phyloP scores from a whole-genome alignment of 2,888 invertebrate genomes.

The Cyrtodaria siliqua region DNA sequence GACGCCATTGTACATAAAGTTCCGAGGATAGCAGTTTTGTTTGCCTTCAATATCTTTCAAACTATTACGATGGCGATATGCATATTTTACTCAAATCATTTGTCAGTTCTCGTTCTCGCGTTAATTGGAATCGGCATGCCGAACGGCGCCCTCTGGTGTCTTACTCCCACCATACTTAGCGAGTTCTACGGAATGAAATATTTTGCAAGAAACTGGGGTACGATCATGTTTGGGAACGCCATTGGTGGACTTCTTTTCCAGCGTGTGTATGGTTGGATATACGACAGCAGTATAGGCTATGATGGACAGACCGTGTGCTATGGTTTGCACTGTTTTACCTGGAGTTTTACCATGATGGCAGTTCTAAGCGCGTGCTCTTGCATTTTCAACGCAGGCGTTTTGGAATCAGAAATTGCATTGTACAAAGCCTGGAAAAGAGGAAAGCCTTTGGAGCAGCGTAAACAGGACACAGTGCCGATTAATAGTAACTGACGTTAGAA shows the following conservation, averaged over 20 bases:
- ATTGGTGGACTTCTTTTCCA: slow-evolving; percentile 71
- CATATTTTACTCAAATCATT: slow-evolving; percentile 69
- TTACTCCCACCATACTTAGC: slow-evolving; percentile 78
- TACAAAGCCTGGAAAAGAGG: slow-evolving; percentile 23
- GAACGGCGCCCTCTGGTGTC: slow-evolving; percentile 77
- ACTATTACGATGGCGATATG: slow-evolving; percentile 70
- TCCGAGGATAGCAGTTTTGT: slow-evolving; percentile 69
- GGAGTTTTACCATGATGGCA: slow-evolving; percentile 75
- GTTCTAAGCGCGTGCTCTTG: slow-evolving; percentile 72
- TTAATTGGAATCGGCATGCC: slow-evolving; percentile 72
- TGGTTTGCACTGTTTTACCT: slow-evolving; percentile 74
- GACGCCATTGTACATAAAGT: slow-evolving; percentile 70
- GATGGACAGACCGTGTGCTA: slow-evolving; percentile 69
- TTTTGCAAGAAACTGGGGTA: slow-evolving; percentile 79
- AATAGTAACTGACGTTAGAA: too few relatives aligned
- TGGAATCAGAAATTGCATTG: slow-evolving; percentile 57
- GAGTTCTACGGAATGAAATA: slow-evolving; percentile 78
- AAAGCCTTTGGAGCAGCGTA: too few relatives aligned
- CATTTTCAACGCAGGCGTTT: slow-evolving; percentile 69
- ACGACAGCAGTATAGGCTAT: slow-evolving; percentile 68
- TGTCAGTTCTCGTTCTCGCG: slow-evolving; percentile 65
- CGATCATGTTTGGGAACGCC: slow-evolving; percentile 76
- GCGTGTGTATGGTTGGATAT: slow-evolving; percentile 72
- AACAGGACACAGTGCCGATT: too few relatives aligned
- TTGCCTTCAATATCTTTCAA: slow-evolving; percentile 69